These are phyloP conservation scores for Polypedilum vanderplanki DNA, from an alignment of 1,140 invertebrate species.

Conservation along the genomic window DNA sequence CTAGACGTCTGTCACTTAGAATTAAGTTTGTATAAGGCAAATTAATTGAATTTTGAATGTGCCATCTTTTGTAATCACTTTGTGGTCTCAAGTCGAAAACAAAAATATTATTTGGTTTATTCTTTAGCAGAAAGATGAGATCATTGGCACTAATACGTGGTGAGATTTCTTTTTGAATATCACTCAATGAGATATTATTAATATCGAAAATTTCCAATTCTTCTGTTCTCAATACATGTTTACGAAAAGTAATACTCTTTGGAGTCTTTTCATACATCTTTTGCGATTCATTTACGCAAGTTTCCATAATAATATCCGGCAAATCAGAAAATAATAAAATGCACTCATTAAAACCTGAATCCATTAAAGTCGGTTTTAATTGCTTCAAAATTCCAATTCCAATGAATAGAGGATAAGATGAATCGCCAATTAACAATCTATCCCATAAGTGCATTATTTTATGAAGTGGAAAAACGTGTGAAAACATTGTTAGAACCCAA, in stretches of 20 bases:
- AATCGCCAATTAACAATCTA: slow-evolving; percentile 85
- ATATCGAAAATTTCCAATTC: slow-evolving; percentile 50
- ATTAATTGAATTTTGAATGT: slow-evolving; percentile 73
- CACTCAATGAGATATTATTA: slow-evolving; percentile 57
- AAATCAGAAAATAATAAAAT: slow-evolving; percentile 95
- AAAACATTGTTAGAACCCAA: slow-evolving; percentile 99
- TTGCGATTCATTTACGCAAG: slow-evolving; percentile 82
- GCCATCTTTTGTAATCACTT: slow-evolving; percentile 66
- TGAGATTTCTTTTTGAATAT: slow-evolving; percentile 63
- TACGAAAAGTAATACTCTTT: slow-evolving; percentile 76
- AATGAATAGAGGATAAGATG: slow-evolving; percentile 90
- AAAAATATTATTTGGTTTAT: slow-evolving; percentile 57
- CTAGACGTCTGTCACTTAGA: slow-evolving; percentile 55
- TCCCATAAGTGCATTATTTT: slow-evolving; percentile 99
- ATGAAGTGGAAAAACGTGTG: slow-evolving; percentile 95
- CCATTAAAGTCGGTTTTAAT: slow-evolving; percentile 72
- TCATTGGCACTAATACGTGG: slow-evolving; percentile 80
- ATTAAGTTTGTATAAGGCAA: slow-evolving; percentile 73
- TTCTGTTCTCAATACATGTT: slow-evolving; percentile 41
- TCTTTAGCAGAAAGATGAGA: slow-evolving; percentile 64
- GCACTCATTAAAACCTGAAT: slow-evolving; percentile 94
- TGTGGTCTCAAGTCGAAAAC: slow-evolving; percentile 68
- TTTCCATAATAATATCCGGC: slow-evolving; percentile 94
- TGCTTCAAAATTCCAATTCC: slow-evolving; percentile 90
- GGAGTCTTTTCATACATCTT: slow-evolving; percentile 81